These are phyloP conservation scores for Saccopteryx bilineata DNA, from an alignment of 2,113 vertebrate species.

Conservation along the genomic window DNA sequence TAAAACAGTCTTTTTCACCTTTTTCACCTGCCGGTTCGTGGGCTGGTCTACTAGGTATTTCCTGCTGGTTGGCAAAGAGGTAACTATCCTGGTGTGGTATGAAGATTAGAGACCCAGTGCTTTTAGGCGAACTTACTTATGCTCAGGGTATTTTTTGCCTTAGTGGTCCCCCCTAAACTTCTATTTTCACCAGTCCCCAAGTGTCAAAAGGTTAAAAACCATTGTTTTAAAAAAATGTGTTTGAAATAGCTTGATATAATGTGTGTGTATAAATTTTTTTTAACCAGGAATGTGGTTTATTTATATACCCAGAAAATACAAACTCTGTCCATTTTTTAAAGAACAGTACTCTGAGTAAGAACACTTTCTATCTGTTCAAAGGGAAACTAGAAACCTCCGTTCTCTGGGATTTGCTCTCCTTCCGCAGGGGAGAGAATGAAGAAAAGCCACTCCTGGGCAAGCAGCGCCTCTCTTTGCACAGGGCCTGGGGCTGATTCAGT, in stretches of 20 bases:
- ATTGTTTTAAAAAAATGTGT: not conserved
- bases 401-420: constrained; percentile 52
- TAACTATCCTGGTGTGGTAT: too few relatives aligned
- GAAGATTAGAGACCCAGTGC: too few relatives aligned
- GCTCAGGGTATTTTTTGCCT: too few relatives aligned
- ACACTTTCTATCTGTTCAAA: constrained; percentile 15
- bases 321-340: constrained; percentile 55
- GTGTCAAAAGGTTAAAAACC: too few relatives aligned
- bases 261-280: too few relatives aligned
- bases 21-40: too few relatives aligned
- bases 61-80: too few relatives aligned
- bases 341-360: constrained; percentile 3
- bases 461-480: not conserved
- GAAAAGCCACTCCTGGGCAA: not conserved
- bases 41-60: too few relatives aligned
- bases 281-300: not conserved
- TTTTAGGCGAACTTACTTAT: too few relatives aligned
- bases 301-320: not conserved
- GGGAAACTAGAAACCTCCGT: constrained; percentile 46
- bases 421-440: constrained; percentile 44
- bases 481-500: constrained; percentile 13
- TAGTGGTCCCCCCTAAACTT: too few relatives aligned
- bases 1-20: too few relatives aligned
- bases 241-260: not conserved
- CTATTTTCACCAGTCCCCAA: too few relatives aligned